Conservation (phyloP, 1,140 invertebrate genomes). For the Melanaphis sacchari region DNA sequence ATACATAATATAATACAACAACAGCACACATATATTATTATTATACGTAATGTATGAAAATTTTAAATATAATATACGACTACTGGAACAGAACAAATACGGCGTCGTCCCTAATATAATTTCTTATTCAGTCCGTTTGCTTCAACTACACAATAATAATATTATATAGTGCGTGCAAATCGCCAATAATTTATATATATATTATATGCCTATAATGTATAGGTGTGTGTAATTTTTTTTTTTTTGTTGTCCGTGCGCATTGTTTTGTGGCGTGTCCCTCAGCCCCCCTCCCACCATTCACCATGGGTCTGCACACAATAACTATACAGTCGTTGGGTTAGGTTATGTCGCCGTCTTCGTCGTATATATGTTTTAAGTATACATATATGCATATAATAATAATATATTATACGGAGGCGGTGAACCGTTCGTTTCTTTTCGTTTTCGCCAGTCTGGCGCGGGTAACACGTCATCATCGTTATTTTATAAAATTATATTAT, state of each 20-base stretch:
- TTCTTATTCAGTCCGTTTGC: not conserved
- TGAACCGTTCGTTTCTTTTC: not conserved
- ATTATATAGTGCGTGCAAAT: conserved; percentile 20
- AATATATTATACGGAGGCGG: not conserved
- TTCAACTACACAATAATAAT: not conserved
- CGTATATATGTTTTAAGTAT: not conserved
- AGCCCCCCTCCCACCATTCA: no score
- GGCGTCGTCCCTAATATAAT: not conserved
- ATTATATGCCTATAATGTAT: not conserved
- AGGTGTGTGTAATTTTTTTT: not conserved
- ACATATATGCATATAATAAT: not conserved
- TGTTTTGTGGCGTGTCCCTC: not conserved
- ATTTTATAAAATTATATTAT: not conserved
- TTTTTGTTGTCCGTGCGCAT: not conserved
- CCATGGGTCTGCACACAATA: not conserved
- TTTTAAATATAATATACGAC: not conserved
- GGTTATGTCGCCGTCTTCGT: conserved; percentile 4
- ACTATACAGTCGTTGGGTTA: conserved; percentile 15
- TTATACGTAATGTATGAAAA: no score
- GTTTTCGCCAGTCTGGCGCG: not conserved
- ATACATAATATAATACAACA: no score
- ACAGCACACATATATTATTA: no score
- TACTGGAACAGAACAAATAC: not conserved
- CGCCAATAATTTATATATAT: not conserved
- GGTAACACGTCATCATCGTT: no score